These are phyloP conservation scores for Poliocrania exsul DNA, from an alignment of 2,797 vertebrate genomes.

Conservation along the genomic window DNA sequence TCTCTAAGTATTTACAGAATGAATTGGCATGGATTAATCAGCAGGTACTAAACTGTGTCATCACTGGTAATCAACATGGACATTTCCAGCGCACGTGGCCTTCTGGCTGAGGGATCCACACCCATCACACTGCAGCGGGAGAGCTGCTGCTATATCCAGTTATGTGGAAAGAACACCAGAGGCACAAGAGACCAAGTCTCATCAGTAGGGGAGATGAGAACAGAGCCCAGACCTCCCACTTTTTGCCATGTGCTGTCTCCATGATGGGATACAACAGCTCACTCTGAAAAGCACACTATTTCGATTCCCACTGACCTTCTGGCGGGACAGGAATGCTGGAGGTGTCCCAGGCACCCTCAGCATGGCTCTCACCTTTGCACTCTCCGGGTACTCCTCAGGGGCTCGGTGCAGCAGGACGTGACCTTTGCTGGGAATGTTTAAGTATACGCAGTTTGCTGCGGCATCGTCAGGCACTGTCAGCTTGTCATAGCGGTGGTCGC, in stretches of 20 bases:
- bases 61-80: neutral
- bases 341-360: neutral
- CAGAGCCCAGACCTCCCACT: neutral
- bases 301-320: neutral
- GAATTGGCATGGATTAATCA: neutral
- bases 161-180: neutral
- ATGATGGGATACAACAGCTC: neutral
- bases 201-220: neutral
- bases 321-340: fast-evolving
- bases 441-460: slow-evolving; percentile 93
- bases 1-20: neutral
- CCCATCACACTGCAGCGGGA: neutral
- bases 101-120: neutral
- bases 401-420: slow-evolving; percentile 90
- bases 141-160: neutral
- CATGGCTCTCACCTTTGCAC: slow-evolving; percentile 82
- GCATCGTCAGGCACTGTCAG: slow-evolving; percentile 91
- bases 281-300: neutral
- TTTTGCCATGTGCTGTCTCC: neutral
- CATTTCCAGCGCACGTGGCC: fast-evolving
- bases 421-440: slow-evolving; percentile 91
- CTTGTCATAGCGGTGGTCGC: slow-evolving; percentile 95
- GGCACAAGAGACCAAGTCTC: neutral
- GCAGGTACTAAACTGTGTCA: fast-evolving
- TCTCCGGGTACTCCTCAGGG: slow-evolving; percentile 89